Conservation (phyloP, 2,888 invertebrate species). For the Poecilobothrus nobilitatus region DNA sequence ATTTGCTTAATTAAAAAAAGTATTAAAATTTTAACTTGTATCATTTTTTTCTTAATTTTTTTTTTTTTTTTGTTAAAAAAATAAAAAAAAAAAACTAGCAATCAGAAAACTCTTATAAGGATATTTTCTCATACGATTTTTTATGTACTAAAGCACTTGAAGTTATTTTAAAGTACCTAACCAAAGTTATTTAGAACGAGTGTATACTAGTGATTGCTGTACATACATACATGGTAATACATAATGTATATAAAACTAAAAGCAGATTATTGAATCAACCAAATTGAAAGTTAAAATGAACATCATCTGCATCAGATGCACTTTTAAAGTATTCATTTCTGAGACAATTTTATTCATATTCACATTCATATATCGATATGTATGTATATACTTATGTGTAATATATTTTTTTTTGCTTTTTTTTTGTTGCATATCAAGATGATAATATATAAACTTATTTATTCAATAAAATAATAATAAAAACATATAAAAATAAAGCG, state of each 20-base stretch:
- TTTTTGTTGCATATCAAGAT: too few species aligned
- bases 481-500: not conserved
- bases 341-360: not conserved
- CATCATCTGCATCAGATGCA: not conserved
- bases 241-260: too few species aligned
- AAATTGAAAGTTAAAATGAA: not conserved
- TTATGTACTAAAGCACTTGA: not conserved
- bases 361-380: not conserved
- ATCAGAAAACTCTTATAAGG: not conserved
- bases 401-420: too few species aligned
- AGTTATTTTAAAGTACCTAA: not conserved
- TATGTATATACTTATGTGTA: too few species aligned
- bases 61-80: not conserved
- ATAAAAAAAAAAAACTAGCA: not conserved
- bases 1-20: too few species aligned
- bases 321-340: not conserved
- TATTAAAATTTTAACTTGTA: too few species aligned
- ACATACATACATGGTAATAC: too few species aligned
- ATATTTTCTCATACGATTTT: not conserved
- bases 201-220: too few species aligned
- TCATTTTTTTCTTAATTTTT: not conserved
- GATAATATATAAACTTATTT: not conserved
- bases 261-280: constrained; percentile 1
- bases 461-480: not conserved
- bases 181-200: not conserved